These are phyloP conservation scores for Barypeithes pellucidus DNA, from an alignment of 2,888 invertebrate genomes.

Conservation along the genomic window DNA sequence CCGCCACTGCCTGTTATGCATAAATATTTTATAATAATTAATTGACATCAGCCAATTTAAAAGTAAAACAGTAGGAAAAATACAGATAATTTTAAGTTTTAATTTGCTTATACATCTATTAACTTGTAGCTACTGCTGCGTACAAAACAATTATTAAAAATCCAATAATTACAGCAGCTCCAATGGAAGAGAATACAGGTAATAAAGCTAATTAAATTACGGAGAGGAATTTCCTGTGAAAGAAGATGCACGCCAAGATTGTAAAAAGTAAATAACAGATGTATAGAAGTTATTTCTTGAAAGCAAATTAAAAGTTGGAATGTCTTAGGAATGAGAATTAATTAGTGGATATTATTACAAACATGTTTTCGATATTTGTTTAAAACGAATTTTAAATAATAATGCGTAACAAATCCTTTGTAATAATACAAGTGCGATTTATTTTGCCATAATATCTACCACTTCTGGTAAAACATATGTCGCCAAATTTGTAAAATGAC, in stretches of 20 bases:
- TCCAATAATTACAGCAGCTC: conserved; percentile 4
- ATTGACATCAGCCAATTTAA: background rate
- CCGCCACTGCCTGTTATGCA: too few relatives aligned
- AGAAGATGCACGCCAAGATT: conserved; percentile 3
- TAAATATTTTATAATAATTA: background rate
- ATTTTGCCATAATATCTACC: too few relatives aligned
- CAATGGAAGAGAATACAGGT: conserved; percentile 16
- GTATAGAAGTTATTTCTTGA: background rate
- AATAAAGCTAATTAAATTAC: conserved; percentile 19
- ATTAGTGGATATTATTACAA: background rate
- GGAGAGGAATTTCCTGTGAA: conserved; percentile 11
- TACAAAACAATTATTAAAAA: conserved; percentile 14
- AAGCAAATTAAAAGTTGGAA: background rate
- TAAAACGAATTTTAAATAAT: too few relatives aligned
- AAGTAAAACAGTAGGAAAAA: conserved; percentile 3
- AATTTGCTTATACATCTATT: conserved; percentile 10
- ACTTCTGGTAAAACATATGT: too few relatives aligned
- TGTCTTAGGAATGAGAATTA: background rate
- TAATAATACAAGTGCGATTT: too few relatives aligned
- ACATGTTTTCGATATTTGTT: background rate
- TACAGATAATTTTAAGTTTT: background rate
- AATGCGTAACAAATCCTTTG: too few relatives aligned
- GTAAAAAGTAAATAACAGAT: conserved; percentile 12
- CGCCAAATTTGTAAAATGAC: too few relatives aligned
- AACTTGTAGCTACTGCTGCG: conserved; percentile 7